Conservation (phyloP, 35 echinoderm and acorn worm genomes). For the Heliocidaris tuberculata region DNA sequence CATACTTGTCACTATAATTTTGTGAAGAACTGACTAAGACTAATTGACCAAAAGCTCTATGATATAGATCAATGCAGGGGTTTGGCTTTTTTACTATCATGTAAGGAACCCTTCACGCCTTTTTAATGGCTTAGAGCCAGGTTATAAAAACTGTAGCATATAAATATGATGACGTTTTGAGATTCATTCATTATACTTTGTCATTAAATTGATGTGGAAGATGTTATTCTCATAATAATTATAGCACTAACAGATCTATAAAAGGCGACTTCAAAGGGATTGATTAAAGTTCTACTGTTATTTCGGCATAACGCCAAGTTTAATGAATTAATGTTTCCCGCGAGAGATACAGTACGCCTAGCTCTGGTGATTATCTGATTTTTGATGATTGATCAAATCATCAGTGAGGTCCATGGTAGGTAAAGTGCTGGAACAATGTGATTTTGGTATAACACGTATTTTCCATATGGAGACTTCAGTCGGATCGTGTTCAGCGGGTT, state of each 20-base stretch:
- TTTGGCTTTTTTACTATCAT: neutral
- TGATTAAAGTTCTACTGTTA: neutral
- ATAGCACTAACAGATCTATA: neutral
- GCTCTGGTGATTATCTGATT: too few species aligned
- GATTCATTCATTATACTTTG: neutral
- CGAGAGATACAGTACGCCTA: neutral
- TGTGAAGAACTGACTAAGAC: neutral
- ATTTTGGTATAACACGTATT: too few species aligned
- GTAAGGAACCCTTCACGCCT: neutral
- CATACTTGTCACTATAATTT: neutral
- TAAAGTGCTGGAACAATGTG: too few species aligned
- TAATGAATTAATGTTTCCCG: neutral
- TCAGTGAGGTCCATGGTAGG: too few species aligned
- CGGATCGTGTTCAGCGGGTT: too few species aligned
- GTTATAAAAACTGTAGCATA: neutral
- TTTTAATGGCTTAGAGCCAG: neutral
- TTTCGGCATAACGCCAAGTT: conserved; percentile 2
- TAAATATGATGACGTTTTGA: neutral
- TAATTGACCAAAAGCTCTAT: neutral
- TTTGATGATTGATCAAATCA: neutral
- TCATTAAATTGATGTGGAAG: neutral
- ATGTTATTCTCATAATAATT: neutral
- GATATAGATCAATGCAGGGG: neutral
- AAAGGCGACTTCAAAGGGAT: neutral
- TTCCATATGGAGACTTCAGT: too few species aligned